Conservation (phyloP, 2,113 vertebrate genomes). For the Cyanoderma ruficeps region DNA sequence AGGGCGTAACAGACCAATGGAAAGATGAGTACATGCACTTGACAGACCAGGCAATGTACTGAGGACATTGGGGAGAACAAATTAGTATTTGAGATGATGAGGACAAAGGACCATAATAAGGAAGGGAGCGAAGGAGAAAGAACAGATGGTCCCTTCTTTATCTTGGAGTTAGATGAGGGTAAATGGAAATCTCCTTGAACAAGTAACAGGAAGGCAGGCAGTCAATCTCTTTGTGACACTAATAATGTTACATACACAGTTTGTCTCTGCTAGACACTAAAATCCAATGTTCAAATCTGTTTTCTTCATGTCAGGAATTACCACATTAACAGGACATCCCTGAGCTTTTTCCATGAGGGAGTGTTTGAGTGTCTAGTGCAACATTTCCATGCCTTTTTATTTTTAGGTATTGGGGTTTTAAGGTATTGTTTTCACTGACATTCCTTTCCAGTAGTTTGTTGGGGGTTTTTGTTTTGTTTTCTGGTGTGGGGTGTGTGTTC, state of each 20-base stretch:
- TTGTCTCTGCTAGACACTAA: slow-evolving; percentile 2
- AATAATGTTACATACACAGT: neutral
- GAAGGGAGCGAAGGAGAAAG: slow-evolving; percentile 38
- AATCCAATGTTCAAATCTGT: neutral
- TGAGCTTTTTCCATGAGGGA: neutral
- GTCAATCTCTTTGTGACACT: slow-evolving; percentile 46
- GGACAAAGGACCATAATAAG: slow-evolving; percentile 12
- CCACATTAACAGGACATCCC: neutral
- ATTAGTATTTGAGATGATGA: neutral
- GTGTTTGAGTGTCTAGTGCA: neutral
- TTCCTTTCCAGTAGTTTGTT: neutral
- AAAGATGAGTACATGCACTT: neutral
- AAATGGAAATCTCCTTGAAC: slow-evolving; percentile 53
- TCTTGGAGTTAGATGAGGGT: slow-evolving; percentile 58
- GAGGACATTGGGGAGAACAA: neutral
- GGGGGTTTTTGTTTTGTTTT: neutral
- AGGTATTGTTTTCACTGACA: neutral
- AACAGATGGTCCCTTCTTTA: slow-evolving; percentile 61
- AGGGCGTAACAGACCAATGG: neutral
- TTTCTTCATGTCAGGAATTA: neutral
- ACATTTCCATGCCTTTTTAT: neutral
- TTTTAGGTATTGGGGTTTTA: neutral
- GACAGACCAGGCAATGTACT: neutral
- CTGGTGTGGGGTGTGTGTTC: no score
- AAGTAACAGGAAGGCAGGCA: slow-evolving; percentile 54